Evolutionary conservation across 53 echinoderm and acorn worm genomes (phyloP), one percentile per base, ranked within the genome.

Genomic region (Hippasteria phrygiana): DNA sequence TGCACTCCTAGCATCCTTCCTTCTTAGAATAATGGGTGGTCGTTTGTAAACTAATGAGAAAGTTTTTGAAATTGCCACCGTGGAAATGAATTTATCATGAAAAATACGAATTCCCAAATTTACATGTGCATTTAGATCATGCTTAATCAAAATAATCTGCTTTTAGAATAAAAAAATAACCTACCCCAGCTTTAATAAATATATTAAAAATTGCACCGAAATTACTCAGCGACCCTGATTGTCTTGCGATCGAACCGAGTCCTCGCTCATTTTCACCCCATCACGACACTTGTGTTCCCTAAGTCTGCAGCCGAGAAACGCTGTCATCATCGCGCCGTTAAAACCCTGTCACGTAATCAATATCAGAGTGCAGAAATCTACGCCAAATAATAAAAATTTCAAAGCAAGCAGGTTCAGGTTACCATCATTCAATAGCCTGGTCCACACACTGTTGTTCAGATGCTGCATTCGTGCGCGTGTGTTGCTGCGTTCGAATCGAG

Each of bases 281-380:
- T 13, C 10, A 3, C 36, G 69, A 67, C 69, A 16, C 3, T 35
- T 59, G 34, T 14, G 14, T 3, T 10, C 65, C 28, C 28, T 36
- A 33, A 13, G 39, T 20, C 74, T 36, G 56, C 74, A 59, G 55
- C 62, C 65, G 37, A 87, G 69, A 36, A 4, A 36, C 34, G 69
- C 69, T 18, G 6, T 20, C 26, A 3, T 22, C 13, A 4, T 20
- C 20, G 16, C 0, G 17, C 69, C 69, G 1, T 24, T 67, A 12
- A 28, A 36, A 35, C 17, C 36, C 18, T 67, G 69, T 67, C 69
- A 67, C 34, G 34, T 14, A 67, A 67, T 67, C 36, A 35, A 67
- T 67, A 26, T 10, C 36, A 7, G 32, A 36, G 69, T 67, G 12
- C 69, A 67, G 36, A 67, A 67, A 67, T 67, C 69, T 16, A 67